Evolutionary conservation across 2,797 vertebrate genomes (phyloP).

Genomic region (Acridotheres tristis): DNA sequence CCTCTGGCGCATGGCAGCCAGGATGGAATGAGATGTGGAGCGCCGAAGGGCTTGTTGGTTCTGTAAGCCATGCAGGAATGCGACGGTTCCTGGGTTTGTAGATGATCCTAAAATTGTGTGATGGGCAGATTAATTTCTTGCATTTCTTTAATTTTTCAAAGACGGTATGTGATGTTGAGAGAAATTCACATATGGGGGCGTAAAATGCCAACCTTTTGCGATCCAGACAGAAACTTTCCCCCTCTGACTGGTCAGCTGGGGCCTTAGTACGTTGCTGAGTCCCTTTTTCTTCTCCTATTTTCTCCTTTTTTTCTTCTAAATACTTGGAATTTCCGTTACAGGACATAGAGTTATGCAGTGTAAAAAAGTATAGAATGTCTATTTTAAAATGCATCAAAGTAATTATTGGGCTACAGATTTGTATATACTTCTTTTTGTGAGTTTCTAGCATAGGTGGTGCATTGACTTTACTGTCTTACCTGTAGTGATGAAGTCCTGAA

Average conservation of each 20-base stretch:
- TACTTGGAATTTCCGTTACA: background rate
- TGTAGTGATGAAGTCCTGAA: background rate
- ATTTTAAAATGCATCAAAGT: rapidly evolving
- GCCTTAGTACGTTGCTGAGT: background rate
- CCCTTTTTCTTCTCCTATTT: background rate
- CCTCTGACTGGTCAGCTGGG: background rate
- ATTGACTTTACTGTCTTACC: background rate
- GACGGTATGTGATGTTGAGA: rapidly evolving
- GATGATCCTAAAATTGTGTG: background rate
- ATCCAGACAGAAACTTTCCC: background rate
- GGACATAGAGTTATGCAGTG: rapidly evolving
- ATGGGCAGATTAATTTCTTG: background rate
- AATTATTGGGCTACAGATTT: background rate
- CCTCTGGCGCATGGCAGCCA: background rate
- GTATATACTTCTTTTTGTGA: background rate
- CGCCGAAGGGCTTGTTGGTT: background rate
- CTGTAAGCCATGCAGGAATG: rapidly evolving
- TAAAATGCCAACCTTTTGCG: background rate
- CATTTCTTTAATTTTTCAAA: background rate
- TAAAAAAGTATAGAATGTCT: background rate
- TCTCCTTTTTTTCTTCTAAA: background rate
- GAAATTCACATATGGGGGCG: rapidly evolving
- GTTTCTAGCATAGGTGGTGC: background rate
- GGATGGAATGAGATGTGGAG: background rate
- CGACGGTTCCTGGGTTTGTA: background rate